Percentiles rank a stretch among this genome's conserved stretches.
phyloP scores from a whole-genome alignment of 2,797 vertebrate species.

The Gastrophryne carolinensis region DNA sequence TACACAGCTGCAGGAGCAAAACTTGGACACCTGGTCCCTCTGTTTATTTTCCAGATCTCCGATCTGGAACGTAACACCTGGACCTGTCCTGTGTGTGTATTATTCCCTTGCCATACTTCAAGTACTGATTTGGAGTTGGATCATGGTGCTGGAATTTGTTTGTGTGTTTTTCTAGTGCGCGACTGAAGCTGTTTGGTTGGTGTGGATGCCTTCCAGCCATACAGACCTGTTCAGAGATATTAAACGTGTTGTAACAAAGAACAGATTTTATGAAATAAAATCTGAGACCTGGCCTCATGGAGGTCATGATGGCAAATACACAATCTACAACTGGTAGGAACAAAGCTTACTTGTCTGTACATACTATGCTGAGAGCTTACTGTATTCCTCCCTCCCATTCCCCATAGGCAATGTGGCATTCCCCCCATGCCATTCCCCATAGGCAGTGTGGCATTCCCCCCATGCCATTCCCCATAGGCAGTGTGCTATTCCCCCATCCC shows the following conservation, averaged over 20 bases:
- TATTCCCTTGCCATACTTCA: constrained; percentile 24
- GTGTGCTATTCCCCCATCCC: too few relatives aligned
- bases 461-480: too few relatives aligned
- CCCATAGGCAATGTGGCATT: too few relatives aligned
- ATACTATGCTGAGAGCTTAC: too few relatives aligned
- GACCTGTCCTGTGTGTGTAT: constrained; percentile 17
- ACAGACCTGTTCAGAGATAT: constrained; percentile 1
- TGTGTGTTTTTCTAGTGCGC: constrained; percentile 19
- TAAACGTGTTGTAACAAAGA: background rate
- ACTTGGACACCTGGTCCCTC: constrained; percentile 29
- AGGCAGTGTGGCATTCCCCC: too few relatives aligned
- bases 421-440: too few relatives aligned
- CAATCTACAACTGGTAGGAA: background rate
- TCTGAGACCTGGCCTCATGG: background rate
- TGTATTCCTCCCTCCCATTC: too few relatives aligned
- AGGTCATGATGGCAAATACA: background rate
- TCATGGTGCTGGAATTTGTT: constrained; percentile 42
- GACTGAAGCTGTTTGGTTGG: constrained; percentile 3
- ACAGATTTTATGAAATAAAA: constrained; percentile 6
- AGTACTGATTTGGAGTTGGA: constrained; percentile 41
- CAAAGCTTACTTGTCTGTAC: background rate
- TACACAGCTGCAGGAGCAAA: constrained; percentile 6
- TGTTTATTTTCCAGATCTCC: constrained; percentile 42
- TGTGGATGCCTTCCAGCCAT: constrained; percentile 27
- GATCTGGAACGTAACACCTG: constrained; percentile 45